phyloP scores from a whole-genome alignment of 2,888 invertebrate species.

The Ophion ventricosus region DNA sequence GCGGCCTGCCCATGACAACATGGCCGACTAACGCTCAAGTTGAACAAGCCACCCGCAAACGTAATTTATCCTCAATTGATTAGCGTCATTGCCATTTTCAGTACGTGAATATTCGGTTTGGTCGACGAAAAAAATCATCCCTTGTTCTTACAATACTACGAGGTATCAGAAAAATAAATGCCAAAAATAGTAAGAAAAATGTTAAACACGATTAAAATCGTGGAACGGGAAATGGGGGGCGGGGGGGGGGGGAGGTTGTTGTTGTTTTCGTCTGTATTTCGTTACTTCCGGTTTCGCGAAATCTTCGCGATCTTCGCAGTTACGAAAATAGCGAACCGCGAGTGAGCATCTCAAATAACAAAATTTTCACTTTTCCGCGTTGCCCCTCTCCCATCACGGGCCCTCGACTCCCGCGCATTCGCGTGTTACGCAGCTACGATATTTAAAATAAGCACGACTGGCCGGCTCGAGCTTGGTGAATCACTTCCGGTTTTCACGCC shows the following conservation, averaged over 20 bases:
- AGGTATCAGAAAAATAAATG: too few relatives aligned
- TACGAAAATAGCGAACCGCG: conserved; percentile 33
- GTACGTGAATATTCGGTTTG: too few relatives aligned
- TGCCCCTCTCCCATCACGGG: neutral
- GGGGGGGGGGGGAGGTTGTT: too few relatives aligned
- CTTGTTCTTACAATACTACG: too few relatives aligned
- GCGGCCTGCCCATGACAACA: conserved; percentile 16
- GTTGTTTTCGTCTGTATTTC: neutral
- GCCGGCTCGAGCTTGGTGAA: conserved; percentile 25
- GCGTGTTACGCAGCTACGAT: neutral
- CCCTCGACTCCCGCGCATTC: neutral
- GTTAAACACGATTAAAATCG: neutral
- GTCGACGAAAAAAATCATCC: too few relatives aligned
- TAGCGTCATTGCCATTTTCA: neutral
- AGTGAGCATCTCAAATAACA: conserved; percentile 20
- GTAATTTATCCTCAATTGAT: too few relatives aligned
- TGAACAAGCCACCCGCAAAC: neutral
- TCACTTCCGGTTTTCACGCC: conserved; percentile 45
- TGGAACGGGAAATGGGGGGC: neutral
- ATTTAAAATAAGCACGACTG: conserved; percentile 29
- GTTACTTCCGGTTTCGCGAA: conserved; percentile 48
- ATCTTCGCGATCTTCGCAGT: conserved; percentile 14
- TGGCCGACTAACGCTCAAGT: neutral
- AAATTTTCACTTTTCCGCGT: conserved; percentile 35
- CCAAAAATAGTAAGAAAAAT: neutral